Percentiles rank a stretch among this genome's conserved stretches.
phyloP scores from a whole-genome alignment of 2,113 vertebrate species.

The Microcebus murinus region DNA sequence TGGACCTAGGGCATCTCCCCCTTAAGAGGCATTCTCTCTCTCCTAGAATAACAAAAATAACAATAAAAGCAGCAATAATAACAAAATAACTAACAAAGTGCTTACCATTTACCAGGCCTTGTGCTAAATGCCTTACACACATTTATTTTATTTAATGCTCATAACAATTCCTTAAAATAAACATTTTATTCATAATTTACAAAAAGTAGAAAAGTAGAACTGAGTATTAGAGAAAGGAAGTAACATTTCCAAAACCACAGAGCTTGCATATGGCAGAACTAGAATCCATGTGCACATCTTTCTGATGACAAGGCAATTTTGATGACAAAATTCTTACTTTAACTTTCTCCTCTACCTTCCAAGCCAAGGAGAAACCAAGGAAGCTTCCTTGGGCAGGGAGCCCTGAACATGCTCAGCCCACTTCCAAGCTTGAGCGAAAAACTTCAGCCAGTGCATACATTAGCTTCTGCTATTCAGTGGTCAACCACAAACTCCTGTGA shows the following conservation, averaged over 20 bases:
- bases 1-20: rapidly evolving
- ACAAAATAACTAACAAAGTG: background rate
- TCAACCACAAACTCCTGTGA: background rate
- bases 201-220: background rate
- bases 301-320: background rate
- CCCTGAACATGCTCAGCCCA: background rate
- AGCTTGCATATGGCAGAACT: background rate
- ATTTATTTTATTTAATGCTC: background rate
- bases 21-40: background rate
- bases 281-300: background rate
- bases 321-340: background rate
- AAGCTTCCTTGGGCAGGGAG: background rate
- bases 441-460: background rate
- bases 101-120: background rate
- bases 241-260: background rate
- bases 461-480: background rate
- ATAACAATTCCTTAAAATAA: background rate
- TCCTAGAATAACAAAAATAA: background rate
- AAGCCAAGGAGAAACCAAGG: background rate
- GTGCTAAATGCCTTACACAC: background rate
- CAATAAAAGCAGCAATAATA: background rate
- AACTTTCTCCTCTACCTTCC: background rate
- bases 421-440: background rate
- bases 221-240: background rate
- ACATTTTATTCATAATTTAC: background rate